phyloP scores from a whole-genome alignment of 1,140 invertebrate species.

The Drosophila ohnishii region DNA sequence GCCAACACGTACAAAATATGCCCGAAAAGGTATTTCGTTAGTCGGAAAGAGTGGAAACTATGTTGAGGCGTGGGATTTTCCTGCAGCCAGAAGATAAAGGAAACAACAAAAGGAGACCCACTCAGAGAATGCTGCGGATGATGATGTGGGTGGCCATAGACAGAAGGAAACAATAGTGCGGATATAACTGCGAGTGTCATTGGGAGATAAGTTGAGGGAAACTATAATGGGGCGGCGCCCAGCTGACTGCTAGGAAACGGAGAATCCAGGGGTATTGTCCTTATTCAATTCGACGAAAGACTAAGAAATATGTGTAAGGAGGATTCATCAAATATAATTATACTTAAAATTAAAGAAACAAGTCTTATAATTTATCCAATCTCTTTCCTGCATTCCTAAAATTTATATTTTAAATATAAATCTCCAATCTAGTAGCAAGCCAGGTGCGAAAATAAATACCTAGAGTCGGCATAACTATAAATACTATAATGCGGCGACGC shows the following conservation, averaged over 20 bases:
- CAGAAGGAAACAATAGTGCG: conserved; percentile 25
- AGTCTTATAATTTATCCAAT: too few species aligned
- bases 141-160: conserved; percentile 18
- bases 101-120: conserved; percentile 11
- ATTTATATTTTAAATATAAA: neutral
- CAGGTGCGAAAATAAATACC: neutral
- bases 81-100: conserved; percentile 29
- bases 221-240: conserved; percentile 7
- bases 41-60: conserved; percentile 16
- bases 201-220: conserved; percentile 22
- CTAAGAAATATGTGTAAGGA: neutral
- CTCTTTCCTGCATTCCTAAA: neutral
- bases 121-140: conserved; percentile 10
- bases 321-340: neutral
- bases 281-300: neutral
- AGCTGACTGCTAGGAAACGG: neutral
- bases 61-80: conserved; percentile 3
- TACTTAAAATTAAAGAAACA: neutral
- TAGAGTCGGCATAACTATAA: neutral
- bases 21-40: conserved; percentile 12
- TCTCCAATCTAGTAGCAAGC: too few species aligned
- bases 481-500: conserved; percentile 24
- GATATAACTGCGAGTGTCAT: conserved; percentile 30
- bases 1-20: conserved; percentile 19
- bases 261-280: neutral